Percentiles rank a stretch among this genome's conserved stretches.
Evolutionary conservation across 2,113 vertebrate species (phyloP).

Genomic region (Cebus imitator): DNA sequence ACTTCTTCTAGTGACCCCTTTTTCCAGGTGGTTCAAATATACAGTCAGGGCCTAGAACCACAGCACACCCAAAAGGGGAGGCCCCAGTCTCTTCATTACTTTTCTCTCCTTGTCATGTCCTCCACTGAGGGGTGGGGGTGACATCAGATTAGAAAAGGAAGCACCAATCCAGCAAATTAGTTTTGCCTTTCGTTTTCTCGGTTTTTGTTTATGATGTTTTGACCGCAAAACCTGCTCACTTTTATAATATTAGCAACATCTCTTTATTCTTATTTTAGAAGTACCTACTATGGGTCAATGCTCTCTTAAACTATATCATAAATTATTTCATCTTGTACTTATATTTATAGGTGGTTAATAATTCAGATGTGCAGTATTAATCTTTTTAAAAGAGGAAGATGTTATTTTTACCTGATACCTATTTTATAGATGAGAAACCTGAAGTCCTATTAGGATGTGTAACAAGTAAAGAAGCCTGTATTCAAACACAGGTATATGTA

Average conservation of each 20-base stretch:
- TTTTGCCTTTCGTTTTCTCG: background rate
- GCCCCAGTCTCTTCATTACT: no score
- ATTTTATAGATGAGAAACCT: background rate
- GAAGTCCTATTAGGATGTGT: background rate
- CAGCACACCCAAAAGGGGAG: background rate
- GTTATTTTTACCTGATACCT: background rate
- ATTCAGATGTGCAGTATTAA: background rate
- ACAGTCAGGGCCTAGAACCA: background rate
- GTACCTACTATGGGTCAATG: background rate
- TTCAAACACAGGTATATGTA: background rate
- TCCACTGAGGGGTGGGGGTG: accelerated
- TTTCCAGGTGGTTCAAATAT: background rate
- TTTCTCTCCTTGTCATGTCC: background rate
- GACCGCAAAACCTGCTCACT: no score
- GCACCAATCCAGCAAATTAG: no score
- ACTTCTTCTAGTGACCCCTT: background rate
- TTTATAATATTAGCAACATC: background rate
- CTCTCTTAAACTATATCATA: background rate
- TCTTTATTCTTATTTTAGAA: background rate
- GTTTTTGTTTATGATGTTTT: background rate
- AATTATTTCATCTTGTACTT: background rate
- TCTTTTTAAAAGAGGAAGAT: background rate
- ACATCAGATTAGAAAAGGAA: accelerated
- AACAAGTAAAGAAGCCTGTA: background rate
- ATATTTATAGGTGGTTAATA: background rate